phyloP scores from a whole-genome alignment of 1,140 invertebrate genomes.

The Lepidurus packardi region DNA sequence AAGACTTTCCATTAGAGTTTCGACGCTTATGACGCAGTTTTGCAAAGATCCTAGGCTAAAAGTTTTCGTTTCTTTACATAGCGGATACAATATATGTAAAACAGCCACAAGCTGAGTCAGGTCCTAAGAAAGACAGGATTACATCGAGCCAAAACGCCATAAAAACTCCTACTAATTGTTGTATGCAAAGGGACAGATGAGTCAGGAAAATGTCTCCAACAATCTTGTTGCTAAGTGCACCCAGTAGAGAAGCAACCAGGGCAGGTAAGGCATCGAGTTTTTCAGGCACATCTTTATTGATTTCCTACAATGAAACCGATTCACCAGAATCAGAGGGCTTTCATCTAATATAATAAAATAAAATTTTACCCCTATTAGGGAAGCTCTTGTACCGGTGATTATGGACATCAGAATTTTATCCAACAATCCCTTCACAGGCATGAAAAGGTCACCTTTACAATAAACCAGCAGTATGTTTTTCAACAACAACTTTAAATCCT shows the following conservation, averaged over 20 bases:
- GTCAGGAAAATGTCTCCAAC: not conserved
- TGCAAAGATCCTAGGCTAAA: not conserved
- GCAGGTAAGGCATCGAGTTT: not conserved
- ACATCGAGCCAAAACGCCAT: not conserved
- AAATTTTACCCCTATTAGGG: not conserved
- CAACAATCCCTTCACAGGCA: not conserved
- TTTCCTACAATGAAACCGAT: not conserved
- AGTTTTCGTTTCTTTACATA: not conserved
- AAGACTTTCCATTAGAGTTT: not conserved
- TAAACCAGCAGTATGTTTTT: not conserved
- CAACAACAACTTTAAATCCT: not conserved
- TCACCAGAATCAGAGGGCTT: not conserved
- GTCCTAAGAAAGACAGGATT: not conserved
- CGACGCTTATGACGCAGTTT: not conserved
- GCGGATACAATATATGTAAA: not conserved
- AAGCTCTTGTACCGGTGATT: not conserved
- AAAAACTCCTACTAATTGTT: not conserved
- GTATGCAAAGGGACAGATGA: not conserved
- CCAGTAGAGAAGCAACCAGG: not conserved
- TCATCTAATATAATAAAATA: not conserved
- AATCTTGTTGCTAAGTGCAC: not conserved
- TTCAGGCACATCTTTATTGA: not conserved
- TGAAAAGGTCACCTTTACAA: not conserved
- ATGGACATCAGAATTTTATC: not conserved
- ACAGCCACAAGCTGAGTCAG: not conserved